phyloP scores from a whole-genome alignment of 2,888 invertebrate genomes.

The Amiota minor region DNA sequence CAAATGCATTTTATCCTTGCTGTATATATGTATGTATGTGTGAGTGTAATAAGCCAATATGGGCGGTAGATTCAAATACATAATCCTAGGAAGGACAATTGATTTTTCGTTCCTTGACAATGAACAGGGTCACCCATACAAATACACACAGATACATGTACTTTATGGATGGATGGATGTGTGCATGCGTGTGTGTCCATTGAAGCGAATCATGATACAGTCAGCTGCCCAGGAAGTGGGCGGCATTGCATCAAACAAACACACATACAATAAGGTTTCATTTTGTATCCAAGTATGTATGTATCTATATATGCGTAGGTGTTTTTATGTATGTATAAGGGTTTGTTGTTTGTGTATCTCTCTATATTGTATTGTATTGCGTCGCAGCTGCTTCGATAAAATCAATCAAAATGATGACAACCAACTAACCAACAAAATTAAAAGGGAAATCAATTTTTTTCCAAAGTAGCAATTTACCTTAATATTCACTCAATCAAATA shows the following conservation, averaged over 20 bases:
- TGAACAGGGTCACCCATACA: slow-evolving; percentile 57
- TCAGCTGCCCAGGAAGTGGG: neutral
- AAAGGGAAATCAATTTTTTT: no score
- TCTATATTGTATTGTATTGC: slow-evolving; percentile 17
- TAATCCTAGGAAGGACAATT: slow-evolving; percentile 42
- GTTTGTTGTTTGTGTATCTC: no score
- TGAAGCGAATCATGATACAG: neutral
- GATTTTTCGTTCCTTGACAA: slow-evolving; percentile 60
- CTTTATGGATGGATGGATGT: slow-evolving; percentile 4
- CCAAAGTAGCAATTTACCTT: no score
- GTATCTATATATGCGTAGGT: slow-evolving; percentile 7
- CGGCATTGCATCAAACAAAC: slow-evolving; percentile 32
- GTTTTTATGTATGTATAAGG: no score
- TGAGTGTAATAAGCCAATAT: neutral
- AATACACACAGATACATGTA: neutral
- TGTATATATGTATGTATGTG: no score
- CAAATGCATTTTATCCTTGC: no score
- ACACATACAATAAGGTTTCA: neutral
- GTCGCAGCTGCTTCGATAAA: slow-evolving; percentile 23
- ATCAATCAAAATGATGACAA: slow-evolving; percentile 19
- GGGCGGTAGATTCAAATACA: neutral
- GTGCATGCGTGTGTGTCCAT: slow-evolving; percentile 11
- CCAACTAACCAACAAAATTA: no score
- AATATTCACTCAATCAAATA: no score
- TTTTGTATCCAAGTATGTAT: slow-evolving; percentile 21